Evolutionary conservation across 2,888 invertebrate genomes (phyloP), one percentile per base, ranked within the genome.

Genomic region (Diarsia brunnea): DNA sequence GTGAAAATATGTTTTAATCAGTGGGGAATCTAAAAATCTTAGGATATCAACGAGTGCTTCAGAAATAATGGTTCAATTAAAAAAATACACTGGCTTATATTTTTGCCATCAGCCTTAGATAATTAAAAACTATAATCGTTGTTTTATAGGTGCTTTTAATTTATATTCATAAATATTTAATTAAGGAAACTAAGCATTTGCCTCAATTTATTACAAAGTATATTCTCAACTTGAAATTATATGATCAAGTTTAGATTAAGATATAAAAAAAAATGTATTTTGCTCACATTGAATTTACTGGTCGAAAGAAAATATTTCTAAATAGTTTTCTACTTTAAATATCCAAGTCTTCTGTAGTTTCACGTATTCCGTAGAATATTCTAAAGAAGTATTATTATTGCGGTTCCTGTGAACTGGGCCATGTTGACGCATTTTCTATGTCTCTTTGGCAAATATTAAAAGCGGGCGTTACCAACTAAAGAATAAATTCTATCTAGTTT

Each of bases 141-240:
- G 24, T 73, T 75, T 70, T 65, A 61, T 75, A 74, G 87, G 87
- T 87, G 87, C 87, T 87, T 85, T 64, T 84, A 81, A 79, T 78
- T 75, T 75, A 69, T 70, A 75, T 77, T 53, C 70, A 69, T 45
- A 68, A 43, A 64, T 64, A 65, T 70, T 76, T 66, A 64, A 69
- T 75, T 76, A 69, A 76, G n/a, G 49, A 61, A 55, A 72, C 66
- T 74, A 69, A 68, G 64, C 75, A 76, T 80, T 75, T 78, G 84
- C 79, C 87, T 85, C 86, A 87, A 64, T 70, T 61, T 69, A 77
- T 75, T 60, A 75, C 16, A 75, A 78, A 73, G 70, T 76, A 63
- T 70, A 76, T 69, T 82, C 60, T 78, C 31, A 69, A 75, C 69
- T 86, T 78, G 77, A 78, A 86, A 82, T 75, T 75, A 84, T 74